Evolutionary conservation across 2,797 vertebrate species (phyloP).

Genomic region (Falco naumanni): DNA sequence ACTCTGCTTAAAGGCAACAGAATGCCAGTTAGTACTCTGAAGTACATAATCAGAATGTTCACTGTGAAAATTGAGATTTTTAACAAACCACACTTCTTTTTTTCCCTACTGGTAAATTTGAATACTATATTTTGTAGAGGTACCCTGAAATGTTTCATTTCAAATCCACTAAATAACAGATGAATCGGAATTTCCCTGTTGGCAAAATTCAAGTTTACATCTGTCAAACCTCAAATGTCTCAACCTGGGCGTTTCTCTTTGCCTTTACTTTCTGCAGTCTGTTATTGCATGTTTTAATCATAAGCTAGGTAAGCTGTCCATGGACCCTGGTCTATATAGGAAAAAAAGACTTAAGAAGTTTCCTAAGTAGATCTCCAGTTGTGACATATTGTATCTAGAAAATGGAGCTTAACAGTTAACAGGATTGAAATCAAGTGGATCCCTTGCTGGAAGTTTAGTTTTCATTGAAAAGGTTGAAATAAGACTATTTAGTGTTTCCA

Average conservation of each 20-base stretch:
- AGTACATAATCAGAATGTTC: neutral
- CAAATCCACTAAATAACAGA: neutral
- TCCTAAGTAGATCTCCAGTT: neutral
- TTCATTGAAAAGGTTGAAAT: neutral
- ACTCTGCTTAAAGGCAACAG: neutral
- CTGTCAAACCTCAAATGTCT: neutral
- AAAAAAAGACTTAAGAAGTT: neutral
- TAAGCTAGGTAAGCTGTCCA: neutral
- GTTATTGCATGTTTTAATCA: neutral
- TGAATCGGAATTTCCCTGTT: neutral
- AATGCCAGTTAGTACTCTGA: neutral
- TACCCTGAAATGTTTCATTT: neutral
- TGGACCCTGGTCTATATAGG: neutral
- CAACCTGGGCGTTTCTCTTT: neutral
- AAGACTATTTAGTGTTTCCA: neutral
- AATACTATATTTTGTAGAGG: neutral
- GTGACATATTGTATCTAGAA: neutral
- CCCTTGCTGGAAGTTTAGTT: neutral
- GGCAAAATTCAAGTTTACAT: neutral
- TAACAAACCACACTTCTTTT: neutral
- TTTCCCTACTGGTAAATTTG: neutral
- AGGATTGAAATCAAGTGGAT: neutral
- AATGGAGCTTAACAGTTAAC: neutral
- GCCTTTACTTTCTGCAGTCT: neutral
- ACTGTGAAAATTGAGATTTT: neutral